These are phyloP conservation scores for Mamestra configurata DNA, from an alignment of 1,140 invertebrate species.

Conservation along the genomic window DNA sequence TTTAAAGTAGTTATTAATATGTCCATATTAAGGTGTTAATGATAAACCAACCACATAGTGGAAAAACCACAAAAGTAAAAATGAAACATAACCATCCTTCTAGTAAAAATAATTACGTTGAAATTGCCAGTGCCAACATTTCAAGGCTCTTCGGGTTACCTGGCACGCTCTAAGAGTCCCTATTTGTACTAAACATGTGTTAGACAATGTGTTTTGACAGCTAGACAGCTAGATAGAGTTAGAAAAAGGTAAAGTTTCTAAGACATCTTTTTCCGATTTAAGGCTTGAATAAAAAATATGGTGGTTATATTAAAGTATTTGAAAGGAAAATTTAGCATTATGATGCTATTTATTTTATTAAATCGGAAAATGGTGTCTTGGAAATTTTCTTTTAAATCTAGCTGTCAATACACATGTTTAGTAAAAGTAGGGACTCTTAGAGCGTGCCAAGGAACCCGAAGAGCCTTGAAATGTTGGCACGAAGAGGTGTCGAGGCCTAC, in stretches of 20 bases:
- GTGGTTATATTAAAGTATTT: too few species aligned
- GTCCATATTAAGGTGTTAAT: too few species aligned
- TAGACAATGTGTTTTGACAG: slow-evolving; percentile 16
- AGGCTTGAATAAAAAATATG: too few species aligned
- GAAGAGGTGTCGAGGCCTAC: neutral
- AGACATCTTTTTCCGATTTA: neutral
- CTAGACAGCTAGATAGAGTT: too few species aligned
- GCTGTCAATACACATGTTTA: slow-evolving; percentile 14
- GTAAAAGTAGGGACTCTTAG: neutral
- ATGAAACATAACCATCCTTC: too few species aligned
- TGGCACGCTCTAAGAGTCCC: neutral
- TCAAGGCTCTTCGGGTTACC: neutral
- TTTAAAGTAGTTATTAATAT: too few species aligned
- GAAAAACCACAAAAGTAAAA: too few species aligned
- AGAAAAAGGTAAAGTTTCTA: neutral
- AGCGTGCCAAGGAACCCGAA: neutral
- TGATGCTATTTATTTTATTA: too few species aligned
- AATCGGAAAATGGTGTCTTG: neutral
- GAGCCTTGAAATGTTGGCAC: slow-evolving; percentile 6
- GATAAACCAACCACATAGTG: too few species aligned
- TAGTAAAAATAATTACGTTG: too few species aligned
- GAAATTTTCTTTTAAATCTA: neutral
- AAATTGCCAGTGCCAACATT: neutral
- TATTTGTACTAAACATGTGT: slow-evolving; percentile 20
- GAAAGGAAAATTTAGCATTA: too few species aligned